Base-by-base conservation (phyloP, 2,888 invertebrate species). In the Athripsodes cinereus region DNA sequence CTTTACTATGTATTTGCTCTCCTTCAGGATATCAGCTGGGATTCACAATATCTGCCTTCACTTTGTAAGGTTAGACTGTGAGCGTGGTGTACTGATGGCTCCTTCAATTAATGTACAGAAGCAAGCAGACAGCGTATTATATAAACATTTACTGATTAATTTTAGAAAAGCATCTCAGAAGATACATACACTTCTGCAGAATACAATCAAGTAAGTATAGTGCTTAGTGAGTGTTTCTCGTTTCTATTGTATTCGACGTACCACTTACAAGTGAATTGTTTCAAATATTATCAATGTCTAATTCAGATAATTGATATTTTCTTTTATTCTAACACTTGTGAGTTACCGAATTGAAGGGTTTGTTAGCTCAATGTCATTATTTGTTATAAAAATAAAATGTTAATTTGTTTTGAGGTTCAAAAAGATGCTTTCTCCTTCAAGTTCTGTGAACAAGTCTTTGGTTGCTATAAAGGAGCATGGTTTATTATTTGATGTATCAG, bases 401-500 rank as follows among this genome's bases (percentile, higher is more conserved):
- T n/a, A n/a, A n/a, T n/a, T 10, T 26, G 3, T 13, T 59, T 59
- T 20, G 22, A 79, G 79, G 48, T 83, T 81, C 65, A 82, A 83
- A 69, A 80, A 76, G 64, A 79, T 81, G 67, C 74, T 82, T 26
- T 75, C 75, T 2, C 78, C 82, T 13, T 77, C 81, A 19, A 79
- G 79, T 61, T 75, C 81, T 1, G 76, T 88, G 55, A 88, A 88
- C 68, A 87, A 87, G 70, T 87, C 87, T 64, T 73, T 90, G 47
- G 85, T 88, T 8, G 87, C 88, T 1, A 86, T 92, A 22, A 90
- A 90, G 70, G 95, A 95, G 68, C 87, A 92, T 66, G 92, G 92
- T 2, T 82, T 90, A 65, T 72, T 92, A 59, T 89, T 90, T 72
- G 83, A 86, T 68, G 83, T 80, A 60, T 76, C 80, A 1, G 71